Percentiles rank a stretch among this genome's conserved stretches.
Conservation (phyloP, 2,797 vertebrate genomes). For the Pangasius djambal region DNA sequence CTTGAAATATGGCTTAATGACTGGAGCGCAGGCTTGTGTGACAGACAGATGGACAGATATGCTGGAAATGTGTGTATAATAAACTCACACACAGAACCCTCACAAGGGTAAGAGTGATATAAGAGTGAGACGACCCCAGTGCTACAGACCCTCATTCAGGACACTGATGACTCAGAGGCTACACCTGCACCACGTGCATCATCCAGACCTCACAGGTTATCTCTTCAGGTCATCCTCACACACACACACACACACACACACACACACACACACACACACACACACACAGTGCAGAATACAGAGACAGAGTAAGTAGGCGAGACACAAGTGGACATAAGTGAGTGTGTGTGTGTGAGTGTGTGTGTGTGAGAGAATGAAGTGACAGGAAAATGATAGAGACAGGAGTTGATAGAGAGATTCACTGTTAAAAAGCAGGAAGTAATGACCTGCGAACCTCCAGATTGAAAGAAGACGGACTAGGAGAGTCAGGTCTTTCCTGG, state of each 20-base stretch:
- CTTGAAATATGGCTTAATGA: not conserved
- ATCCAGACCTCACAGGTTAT: slow-evolving; percentile 52
- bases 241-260: slow-evolving; percentile 24
- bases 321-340: slow-evolving; percentile 27
- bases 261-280: slow-evolving; percentile 19
- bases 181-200: slow-evolving; percentile 51
- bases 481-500: not conserved
- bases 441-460: not conserved
- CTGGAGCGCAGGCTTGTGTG: not conserved
- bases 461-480: not conserved
- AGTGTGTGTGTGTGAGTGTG: not conserved
- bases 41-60: slow-evolving; percentile 23
- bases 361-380: not conserved
- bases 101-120: not conserved
- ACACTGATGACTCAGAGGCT: slow-evolving; percentile 38
- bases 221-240: slow-evolving; percentile 45
- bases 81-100: slow-evolving; percentile 7
- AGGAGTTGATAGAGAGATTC: not conserved
- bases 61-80: slow-evolving; percentile 6
- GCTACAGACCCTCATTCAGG: slow-evolving; percentile 42
- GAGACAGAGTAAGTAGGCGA: slow-evolving; percentile 18
- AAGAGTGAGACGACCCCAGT: slow-evolving; percentile 26
- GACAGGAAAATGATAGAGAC: slow-evolving; percentile 5
- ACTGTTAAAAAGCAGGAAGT: not conserved
- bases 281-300: slow-evolving; percentile 26